These are phyloP conservation scores for Ylistrum balloti DNA, from an alignment of 1,140 invertebrate genomes.

Conservation along the genomic window DNA sequence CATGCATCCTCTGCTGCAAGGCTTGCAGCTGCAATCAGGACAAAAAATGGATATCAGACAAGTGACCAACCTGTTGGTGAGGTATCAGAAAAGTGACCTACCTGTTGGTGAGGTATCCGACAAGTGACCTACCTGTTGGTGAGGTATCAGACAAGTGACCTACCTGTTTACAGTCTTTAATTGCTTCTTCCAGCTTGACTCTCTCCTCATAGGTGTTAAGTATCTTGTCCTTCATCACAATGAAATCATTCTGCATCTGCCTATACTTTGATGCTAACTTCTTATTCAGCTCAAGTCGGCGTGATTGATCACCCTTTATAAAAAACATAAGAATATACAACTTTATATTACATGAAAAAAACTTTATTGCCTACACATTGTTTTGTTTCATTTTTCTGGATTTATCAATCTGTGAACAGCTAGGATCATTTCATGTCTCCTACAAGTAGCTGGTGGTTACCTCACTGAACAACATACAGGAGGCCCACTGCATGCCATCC, in stretches of 20 bases:
- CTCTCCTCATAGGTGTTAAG: conserved; percentile 78
- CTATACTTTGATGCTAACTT: conserved; percentile 78
- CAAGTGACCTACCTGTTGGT: conserved; percentile 68
- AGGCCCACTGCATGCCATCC: too few relatives aligned
- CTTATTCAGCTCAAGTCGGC: conserved; percentile 68
- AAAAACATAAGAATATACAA: background rate
- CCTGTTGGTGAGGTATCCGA: too few relatives aligned
- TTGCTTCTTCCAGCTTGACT: conserved; percentile 75
- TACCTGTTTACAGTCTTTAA: conserved; percentile 79
- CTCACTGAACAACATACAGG: too few relatives aligned
- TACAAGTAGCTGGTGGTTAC: too few relatives aligned
- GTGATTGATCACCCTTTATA: conserved; percentile 63
- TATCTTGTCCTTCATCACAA: conserved; percentile 74
- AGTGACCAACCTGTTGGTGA: too few relatives aligned
- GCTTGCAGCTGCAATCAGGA: conserved; percentile 71
- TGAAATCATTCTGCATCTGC: conserved; percentile 75
- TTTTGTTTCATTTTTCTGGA: too few relatives aligned
- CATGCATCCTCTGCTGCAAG: conserved; percentile 76
- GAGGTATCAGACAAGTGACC: too few relatives aligned
- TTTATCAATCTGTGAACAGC: too few relatives aligned
- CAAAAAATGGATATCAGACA: background rate
- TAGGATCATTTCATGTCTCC: too few relatives aligned
- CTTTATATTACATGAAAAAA: background rate
- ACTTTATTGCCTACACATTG: too few relatives aligned
- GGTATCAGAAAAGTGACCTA: too few relatives aligned